Conservation (phyloP, 2,113 vertebrate genomes). For the Petromus typicus region DNA sequence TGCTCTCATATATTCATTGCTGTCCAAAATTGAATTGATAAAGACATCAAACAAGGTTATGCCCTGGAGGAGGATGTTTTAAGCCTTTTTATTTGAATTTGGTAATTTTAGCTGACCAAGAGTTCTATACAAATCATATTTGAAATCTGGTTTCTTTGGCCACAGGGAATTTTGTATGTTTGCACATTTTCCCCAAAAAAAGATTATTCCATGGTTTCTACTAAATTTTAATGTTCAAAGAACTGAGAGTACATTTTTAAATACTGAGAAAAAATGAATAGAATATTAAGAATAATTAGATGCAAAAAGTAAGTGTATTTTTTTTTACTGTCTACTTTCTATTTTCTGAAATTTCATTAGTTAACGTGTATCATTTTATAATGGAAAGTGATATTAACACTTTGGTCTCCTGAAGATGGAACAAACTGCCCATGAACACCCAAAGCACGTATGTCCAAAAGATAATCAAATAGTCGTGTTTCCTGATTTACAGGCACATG, state of each 20-base stretch:
- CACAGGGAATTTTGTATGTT: slow-evolving; percentile 51
- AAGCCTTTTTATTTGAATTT: slow-evolving; percentile 42
- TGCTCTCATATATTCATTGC: neutral
- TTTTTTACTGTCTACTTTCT: slow-evolving; percentile 3
- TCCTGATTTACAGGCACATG: neutral
- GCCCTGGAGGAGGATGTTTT: neutral
- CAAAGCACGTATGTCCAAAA: neutral
- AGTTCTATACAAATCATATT: slow-evolving; percentile 45
- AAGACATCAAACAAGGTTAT: neutral
- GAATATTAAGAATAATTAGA: slow-evolving; percentile 28
- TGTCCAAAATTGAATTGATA: slow-evolving; percentile 34
- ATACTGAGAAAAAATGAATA: neutral
- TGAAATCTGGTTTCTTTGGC: slow-evolving; percentile 45
- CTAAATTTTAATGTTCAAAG: slow-evolving; percentile 45
- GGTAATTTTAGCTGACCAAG: slow-evolving; percentile 54
- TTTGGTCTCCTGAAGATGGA: slow-evolving; percentile 12
- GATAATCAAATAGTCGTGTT: neutral
- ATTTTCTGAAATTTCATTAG: neutral
- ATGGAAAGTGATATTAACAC: slow-evolving; percentile 27
- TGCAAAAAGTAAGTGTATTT: neutral
- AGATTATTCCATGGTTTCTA: neutral
- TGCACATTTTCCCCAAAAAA: neutral
- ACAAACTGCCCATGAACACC: neutral
- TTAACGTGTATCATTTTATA: slow-evolving; percentile 37
- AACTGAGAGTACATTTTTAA: neutral